phyloP scores from a whole-genome alignment of 2,113 vertebrate species.

The Entomyzon cyanotis region DNA sequence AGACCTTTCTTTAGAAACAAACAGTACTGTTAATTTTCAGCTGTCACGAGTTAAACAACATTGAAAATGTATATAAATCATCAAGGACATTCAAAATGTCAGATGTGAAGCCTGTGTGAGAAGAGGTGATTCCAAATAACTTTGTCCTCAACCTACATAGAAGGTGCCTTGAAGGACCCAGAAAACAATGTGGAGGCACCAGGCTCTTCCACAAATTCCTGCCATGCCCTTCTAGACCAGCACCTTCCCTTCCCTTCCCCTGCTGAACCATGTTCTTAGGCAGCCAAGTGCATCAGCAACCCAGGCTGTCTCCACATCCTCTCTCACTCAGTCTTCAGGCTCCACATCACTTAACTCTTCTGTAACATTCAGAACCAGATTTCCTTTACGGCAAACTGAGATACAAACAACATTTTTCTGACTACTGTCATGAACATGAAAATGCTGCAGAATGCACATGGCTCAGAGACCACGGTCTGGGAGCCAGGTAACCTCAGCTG shows the following conservation, averaged over 20 bases:
- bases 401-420: constrained; percentile 2
- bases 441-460: not conserved
- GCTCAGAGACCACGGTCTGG: not conserved
- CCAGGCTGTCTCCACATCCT: not conserved
- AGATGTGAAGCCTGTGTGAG: not conserved
- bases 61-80: not conserved
- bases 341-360: constrained; percentile 1
- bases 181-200: not conserved
- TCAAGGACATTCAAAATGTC: not conserved
- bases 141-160: not conserved
- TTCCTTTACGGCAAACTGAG: not conserved
- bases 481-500: not conserved
- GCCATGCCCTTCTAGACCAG: not conserved
- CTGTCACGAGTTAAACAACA: not conserved
- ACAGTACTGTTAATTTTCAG: not conserved
- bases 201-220: not conserved
- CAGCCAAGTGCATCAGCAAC: not conserved
- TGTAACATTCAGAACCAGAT: not conserved
- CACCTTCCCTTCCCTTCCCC: not conserved
- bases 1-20: not conserved
- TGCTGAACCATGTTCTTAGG: not conserved
- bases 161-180: not conserved
- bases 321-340: not conserved
- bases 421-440: constrained; percentile 2
- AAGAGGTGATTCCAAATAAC: not conserved